phyloP scores from a whole-genome alignment of 2,888 invertebrate genomes.

The Drosophila pegasa region DNA sequence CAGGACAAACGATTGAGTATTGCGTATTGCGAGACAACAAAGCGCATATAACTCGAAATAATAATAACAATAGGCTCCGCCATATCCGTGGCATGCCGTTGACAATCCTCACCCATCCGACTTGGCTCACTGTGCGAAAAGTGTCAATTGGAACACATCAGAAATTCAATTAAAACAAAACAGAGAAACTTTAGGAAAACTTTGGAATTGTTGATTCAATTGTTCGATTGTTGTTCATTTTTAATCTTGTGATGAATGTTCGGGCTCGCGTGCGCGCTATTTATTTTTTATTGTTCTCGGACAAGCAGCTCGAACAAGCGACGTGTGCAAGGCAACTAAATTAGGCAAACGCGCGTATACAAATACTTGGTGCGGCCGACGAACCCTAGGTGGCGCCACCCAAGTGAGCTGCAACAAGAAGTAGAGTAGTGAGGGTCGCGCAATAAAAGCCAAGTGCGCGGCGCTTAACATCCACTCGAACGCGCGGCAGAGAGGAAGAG shows the following conservation, averaged over 20 bases:
- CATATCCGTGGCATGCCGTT: conserved; percentile 27
- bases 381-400: conserved; percentile 16
- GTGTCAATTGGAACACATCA: conserved; percentile 33
- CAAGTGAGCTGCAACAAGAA: not conserved
- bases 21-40: conserved; percentile 20
- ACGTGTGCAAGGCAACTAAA: conserved; percentile 19
- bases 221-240: conserved; percentile 1
- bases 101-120: conserved; percentile 15
- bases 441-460: conserved; percentile 65
- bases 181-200: conserved; percentile 4
- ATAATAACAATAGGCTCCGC: conserved; percentile 11
- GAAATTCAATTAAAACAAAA: conserved; percentile 11
- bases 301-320: not conserved
- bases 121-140: conserved; percentile 18
- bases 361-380: conserved; percentile 16
- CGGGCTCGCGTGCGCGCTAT: conserved; percentile 19
- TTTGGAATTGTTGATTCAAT: conserved; percentile 27
- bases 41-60: not conserved
- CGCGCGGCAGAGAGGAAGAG: conserved; percentile 12
- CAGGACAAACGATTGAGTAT: conserved; percentile 19
- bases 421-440: conserved; percentile 41
- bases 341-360: conserved; percentile 2
- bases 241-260: conserved; percentile 30
- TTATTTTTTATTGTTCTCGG: conserved; percentile 39
- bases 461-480: conserved; percentile 55